Evolutionary conservation across 2,797 vertebrate species (phyloP), one percentile per base, ranked within the genome.

Genomic region (Brachymystax lenok): DNA sequence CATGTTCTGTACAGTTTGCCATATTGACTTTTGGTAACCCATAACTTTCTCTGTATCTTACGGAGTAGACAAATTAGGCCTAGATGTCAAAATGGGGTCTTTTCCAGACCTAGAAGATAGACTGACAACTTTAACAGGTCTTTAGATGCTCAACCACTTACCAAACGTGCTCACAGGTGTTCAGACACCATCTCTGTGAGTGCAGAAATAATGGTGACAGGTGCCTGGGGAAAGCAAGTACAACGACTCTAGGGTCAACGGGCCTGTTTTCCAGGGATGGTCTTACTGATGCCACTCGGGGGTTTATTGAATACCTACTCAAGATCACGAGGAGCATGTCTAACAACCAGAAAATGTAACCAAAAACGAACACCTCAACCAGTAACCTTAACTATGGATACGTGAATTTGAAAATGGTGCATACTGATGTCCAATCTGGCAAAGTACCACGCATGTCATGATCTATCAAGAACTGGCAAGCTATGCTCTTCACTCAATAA

Each of bases 131-230:
- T 46, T 12, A 46, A 46, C 1, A 4, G 5, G 28, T 67, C 30
- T 27, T 17, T 68, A 35, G 17, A 68, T 68, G 66, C 14, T 27
- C 28, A 28, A 66, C 24, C 27, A 66, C 63, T 66, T 30, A 35
- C 14, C 66, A 68, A 68, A 68, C 27, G 28, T 63, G 66, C 66
- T 33, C 14, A 27, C 63, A 68, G 10, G 66, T 17, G 28, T 68
- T 19, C 28, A 5, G 66, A 27, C 66, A 13, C 59, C 21, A 19
- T 63, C 59, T 13, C 21, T 35, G 63, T 75, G 78, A 71, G 73
- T 76, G 67, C 59, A 64, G 69, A 27, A 50, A 13, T 50, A 61
- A 59, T 75, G 19, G 50, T 79, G 74, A 76, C 74, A 79, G 75
- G 75, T 80, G 75, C 69, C 67, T 70, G 63, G 66, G 63, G 67